Evolutionary conservation across 2,113 vertebrate genomes (phyloP).

Genomic region (Procapra przewalskii): DNA sequence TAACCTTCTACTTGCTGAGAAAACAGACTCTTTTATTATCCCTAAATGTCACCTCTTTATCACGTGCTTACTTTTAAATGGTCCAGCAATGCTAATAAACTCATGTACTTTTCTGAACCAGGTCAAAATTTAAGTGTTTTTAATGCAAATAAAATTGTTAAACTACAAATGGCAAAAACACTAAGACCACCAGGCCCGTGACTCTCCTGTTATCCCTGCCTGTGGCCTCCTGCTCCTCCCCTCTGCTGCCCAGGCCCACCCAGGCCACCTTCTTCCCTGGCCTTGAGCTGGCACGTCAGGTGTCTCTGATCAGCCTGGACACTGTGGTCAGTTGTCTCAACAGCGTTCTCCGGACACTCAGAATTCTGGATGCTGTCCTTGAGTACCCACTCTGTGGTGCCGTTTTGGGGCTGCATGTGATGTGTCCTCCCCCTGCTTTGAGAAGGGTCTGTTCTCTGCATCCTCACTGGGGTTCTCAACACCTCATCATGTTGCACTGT

Average conservation of each 20-base stretch:
- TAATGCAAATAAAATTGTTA: not conserved
- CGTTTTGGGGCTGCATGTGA: not conserved
- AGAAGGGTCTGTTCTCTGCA: not conserved
- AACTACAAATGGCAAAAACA: not conserved
- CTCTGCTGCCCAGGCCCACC: not conserved
- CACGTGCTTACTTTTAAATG: not conserved
- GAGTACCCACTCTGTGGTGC: not conserved
- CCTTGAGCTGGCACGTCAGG: not conserved
- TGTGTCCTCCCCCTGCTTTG: not conserved
- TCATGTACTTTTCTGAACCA: not conserved
- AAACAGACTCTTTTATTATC: not conserved
- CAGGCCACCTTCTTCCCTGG: not conserved
- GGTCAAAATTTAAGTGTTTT: slow-evolving; percentile 4
- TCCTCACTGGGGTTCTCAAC: not conserved
- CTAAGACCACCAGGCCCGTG: not conserved
- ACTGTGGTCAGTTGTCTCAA: not conserved
- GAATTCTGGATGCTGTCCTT: not conserved
- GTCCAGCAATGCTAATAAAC: not conserved
- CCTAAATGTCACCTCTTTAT: not conserved
- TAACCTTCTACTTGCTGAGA: not conserved
- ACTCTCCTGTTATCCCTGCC: not conserved
- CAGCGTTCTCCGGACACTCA: not conserved
- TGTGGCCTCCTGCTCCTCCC: not conserved
- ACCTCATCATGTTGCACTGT: not conserved
- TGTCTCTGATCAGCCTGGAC: not conserved